phyloP scores from a whole-genome alignment of 2,797 vertebrate species.

The Poecile montanus region DNA sequence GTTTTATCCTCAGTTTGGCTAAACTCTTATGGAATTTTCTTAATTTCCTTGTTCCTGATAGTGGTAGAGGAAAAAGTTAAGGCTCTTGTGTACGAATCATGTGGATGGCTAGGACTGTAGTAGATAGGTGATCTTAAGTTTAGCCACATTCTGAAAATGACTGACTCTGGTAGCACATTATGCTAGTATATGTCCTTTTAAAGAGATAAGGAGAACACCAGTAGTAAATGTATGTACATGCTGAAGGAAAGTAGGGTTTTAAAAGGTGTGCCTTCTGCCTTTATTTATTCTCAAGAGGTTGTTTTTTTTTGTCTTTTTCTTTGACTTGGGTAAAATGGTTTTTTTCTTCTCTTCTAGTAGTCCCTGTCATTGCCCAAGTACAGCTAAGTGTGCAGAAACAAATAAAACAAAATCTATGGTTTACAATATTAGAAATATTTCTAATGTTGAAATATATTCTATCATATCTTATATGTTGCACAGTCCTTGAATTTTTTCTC shows the following conservation, averaged over 20 bases:
- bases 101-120: not conserved
- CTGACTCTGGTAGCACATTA: not conserved
- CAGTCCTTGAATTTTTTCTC: not conserved
- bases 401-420: not conserved
- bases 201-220: not conserved
- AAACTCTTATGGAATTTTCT: not conserved
- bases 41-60: not conserved
- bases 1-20: not conserved
- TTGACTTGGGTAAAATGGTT: not conserved
- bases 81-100: not conserved
- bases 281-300: not conserved
- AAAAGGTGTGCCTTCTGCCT: not conserved
- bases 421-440: not conserved
- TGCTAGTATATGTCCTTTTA: not conserved
- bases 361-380: not conserved
- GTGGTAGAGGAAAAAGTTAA: not conserved
- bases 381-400: not conserved
- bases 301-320: not conserved
- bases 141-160: not conserved
- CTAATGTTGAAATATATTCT: not conserved
- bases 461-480: not conserved
- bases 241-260: not conserved
- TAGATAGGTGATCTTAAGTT: not conserved
- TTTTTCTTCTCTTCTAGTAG: not conserved
- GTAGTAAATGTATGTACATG: not conserved